Evolutionary conservation across 2,888 invertebrate species (phyloP).

Genomic region (Pilophorus perplexus): DNA sequence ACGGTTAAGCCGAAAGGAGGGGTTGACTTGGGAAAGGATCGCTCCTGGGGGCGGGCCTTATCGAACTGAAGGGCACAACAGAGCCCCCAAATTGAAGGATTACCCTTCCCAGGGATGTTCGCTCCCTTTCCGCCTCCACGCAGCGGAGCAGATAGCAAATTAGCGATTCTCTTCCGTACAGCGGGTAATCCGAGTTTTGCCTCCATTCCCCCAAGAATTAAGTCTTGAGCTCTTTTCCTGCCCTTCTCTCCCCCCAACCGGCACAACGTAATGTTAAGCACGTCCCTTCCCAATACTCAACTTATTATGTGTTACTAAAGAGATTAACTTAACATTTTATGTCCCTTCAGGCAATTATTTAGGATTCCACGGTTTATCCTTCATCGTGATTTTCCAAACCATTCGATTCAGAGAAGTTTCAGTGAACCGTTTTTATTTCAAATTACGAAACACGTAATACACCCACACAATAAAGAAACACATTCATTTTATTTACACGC

Average conservation of each 20-base stretch:
- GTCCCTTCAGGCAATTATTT: slow-evolving; percentile 6
- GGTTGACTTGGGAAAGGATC: not conserved
- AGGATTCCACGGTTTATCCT: not conserved
- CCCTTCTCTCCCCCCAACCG: not conserved
- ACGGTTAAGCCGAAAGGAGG: not conserved
- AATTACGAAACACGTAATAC: no score
- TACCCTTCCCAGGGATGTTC: not conserved
- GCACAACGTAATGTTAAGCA: no score
- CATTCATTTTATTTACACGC: no score
- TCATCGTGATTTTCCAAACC: not conserved
- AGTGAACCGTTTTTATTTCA: no score
- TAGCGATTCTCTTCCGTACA: slow-evolving; percentile 22
- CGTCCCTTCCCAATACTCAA: slow-evolving; percentile 15
- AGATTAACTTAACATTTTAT: slow-evolving; percentile 13
- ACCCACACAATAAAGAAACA: no score
- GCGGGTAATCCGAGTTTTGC: slow-evolving; percentile 1
- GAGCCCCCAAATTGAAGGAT: slow-evolving; percentile 35
- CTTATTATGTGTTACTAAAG: slow-evolving; percentile 30
- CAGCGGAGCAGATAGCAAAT: slow-evolving; percentile 13
- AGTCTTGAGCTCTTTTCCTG: slow-evolving; percentile 12
- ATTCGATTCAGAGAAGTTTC: no score
- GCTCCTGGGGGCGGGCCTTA: not conserved
- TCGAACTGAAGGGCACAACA: not conserved
- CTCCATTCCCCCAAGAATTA: not conserved
- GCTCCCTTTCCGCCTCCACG: not conserved